These are phyloP conservation scores for Sinosuthora webbiana DNA, from an alignment of 2,113 vertebrate species.

Conservation along the genomic window DNA sequence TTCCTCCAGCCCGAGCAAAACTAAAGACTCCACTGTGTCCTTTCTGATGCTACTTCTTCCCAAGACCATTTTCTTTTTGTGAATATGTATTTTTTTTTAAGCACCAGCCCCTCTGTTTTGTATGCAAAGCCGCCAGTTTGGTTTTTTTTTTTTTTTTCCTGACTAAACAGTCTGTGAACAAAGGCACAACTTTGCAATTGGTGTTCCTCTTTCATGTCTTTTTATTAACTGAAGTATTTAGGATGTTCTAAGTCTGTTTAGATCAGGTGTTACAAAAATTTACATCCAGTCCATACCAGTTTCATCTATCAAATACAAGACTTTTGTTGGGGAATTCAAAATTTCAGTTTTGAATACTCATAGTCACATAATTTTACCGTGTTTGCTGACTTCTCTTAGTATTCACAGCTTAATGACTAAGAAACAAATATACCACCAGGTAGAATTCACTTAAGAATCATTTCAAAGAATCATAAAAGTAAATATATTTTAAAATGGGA, in stretches of 20 bases:
- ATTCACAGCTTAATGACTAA: neutral
- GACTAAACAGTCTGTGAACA: neutral
- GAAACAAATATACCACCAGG: neutral
- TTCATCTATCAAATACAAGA: neutral
- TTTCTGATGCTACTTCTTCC: neutral
- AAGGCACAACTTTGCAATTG: neutral
- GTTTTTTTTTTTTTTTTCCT: neutral
- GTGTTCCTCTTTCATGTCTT: neutral
- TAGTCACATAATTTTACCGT: neutral
- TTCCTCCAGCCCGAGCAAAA: neutral
- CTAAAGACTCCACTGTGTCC: neutral
- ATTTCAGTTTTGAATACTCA: neutral
- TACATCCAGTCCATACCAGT: neutral
- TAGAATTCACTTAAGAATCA: neutral
- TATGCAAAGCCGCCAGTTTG: neutral
- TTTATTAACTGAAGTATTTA: neutral
- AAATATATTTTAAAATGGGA: neutral
- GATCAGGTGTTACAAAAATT: neutral
- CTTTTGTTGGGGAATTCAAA: neutral
- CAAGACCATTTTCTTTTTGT: neutral
- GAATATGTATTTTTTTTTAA: neutral
- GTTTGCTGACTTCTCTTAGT: neutral
- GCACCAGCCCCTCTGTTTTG: neutral
- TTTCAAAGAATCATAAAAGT: neutral
- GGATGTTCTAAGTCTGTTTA: neutral